phyloP scores from a whole-genome alignment of 2,797 vertebrate genomes.

The Sebastes kiyomatsui region DNA sequence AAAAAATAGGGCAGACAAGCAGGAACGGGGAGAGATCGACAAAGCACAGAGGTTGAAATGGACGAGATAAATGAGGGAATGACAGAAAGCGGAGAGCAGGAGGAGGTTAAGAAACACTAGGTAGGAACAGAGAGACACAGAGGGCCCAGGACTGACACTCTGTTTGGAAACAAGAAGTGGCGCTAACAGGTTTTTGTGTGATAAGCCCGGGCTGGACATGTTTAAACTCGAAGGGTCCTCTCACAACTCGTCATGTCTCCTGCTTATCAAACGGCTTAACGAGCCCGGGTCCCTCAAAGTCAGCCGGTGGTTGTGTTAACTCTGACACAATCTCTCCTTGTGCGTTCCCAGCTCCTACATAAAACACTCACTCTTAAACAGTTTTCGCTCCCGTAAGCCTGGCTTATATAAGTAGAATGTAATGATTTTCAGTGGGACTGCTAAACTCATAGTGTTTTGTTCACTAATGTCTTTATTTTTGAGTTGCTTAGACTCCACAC shows the following conservation, averaged over 20 bases:
- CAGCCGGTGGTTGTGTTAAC: slow-evolving; percentile 57
- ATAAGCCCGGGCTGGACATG: slow-evolving; percentile 64
- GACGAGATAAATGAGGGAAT: slow-evolving; percentile 29
- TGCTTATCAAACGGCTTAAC: slow-evolving; percentile 61
- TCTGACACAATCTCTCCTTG: slow-evolving; percentile 45
- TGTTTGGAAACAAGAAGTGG: slow-evolving; percentile 78
- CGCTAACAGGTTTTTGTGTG: slow-evolving; percentile 63
- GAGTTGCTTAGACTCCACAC: slow-evolving; percentile 16
- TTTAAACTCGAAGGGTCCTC: slow-evolving; percentile 64
- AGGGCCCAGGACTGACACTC: slow-evolving; percentile 57
- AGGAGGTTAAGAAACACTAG: slow-evolving; percentile 23
- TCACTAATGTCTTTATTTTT: slow-evolving; percentile 26
- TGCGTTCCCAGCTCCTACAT: slow-evolving; percentile 41
- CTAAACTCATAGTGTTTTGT: slow-evolving; percentile 24
- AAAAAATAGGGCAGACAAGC: slow-evolving; percentile 31
- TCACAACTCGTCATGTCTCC: slow-evolving; percentile 68
- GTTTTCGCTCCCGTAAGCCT: slow-evolving; percentile 9
- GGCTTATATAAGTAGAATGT: slow-evolving; percentile 1
- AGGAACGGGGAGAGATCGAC: slow-evolving; percentile 3
- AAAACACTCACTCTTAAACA: slow-evolving; percentile 36
- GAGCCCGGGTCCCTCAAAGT: slow-evolving; percentile 50
- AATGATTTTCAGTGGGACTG: slow-evolving; percentile 37
- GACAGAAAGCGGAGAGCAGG: slow-evolving; percentile 6
- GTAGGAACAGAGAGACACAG: slow-evolving; percentile 21
- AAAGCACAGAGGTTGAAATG: slow-evolving; percentile 31